These are phyloP conservation scores for Lycaena phlaeas DNA, from an alignment of 2,888 invertebrate genomes.

Conservation along the genomic window DNA sequence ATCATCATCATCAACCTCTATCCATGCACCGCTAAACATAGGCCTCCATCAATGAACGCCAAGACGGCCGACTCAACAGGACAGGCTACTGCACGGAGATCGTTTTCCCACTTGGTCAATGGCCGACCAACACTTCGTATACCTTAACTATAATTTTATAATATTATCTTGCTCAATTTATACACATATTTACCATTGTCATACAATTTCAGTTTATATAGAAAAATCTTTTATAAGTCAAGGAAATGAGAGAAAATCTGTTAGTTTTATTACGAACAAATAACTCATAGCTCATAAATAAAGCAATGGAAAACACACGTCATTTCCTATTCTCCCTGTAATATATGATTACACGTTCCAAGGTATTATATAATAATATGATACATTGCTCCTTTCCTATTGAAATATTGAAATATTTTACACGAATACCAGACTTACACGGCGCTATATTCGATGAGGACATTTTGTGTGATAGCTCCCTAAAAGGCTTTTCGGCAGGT, in stretches of 20 bases:
- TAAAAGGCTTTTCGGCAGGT: not conserved
- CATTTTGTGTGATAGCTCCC: not conserved
- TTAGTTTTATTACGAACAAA: constrained; percentile 3
- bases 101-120: too few species aligned
- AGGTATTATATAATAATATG: not conserved
- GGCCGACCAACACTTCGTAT: too few species aligned
- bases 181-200: too few species aligned
- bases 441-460: not conserved
- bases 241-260: not conserved
- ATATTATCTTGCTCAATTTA: too few species aligned
- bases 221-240: not conserved
- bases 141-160: too few species aligned
- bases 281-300: not conserved
- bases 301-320: not conserved
- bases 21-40: too few species aligned
- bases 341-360: not conserved
- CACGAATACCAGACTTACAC: not conserved
- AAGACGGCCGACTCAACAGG: too few species aligned
- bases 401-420: not conserved
- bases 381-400: not conserved
- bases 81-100: too few species aligned
- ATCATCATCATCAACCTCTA: too few species aligned
- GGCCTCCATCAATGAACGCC: too few species aligned
- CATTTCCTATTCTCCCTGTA: not conserved
- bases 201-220: not conserved